Base-by-base conservation (phyloP, 2,888 invertebrate genomes). In the Lochmaea crataegi region DNA sequence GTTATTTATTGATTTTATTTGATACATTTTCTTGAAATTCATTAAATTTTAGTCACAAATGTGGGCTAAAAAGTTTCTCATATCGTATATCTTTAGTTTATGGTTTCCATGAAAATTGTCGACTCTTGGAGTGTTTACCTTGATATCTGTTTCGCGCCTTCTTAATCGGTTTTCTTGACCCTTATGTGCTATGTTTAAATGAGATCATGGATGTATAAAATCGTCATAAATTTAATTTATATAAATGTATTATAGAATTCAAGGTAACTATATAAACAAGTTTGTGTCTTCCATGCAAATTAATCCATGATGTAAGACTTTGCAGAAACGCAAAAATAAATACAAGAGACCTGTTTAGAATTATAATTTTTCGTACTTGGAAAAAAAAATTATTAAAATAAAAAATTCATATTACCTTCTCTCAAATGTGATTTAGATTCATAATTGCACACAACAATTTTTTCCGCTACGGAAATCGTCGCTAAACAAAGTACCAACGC, bases 391-490 rank as follows among this genome's bases (percentile, higher is more conserved):
- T 42, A 45, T 38, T 38, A 7, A 38, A 38, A 38, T 38, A 9
- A 45, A 45, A 45, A 45, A 45, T 45, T 1, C 14, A 51, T 88
- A 89, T 90, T 88, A 93, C 94, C 93, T 88, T 91, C 89, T 83
- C 93, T 89, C 81, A 90, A 88, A 85, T 90, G 91, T 79, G 93
- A 91, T 84, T 90, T 91, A 84, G 92, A 91, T 85, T 94, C 91
- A 86, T 93, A 93, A 84, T 91, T 93, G 84, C 94, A 94, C 82
- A 93, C 87, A 69, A 93, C 90, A 86, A 92, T 92, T 82, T 86
- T 86, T 75, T 88, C 88, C 18, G 75, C 76, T n/a, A 75, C 78
- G 22, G 80, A 66, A 71, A 80, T 71, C 41, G 78, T 77, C 61
- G 76, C 73, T 56, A 79, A 64, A 12, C 66, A 74, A 16, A 78